Evolutionary conservation across 35 echinoderm and acorn worm genomes (phyloP).

Genomic region (Nesometra sesokonis): DNA sequence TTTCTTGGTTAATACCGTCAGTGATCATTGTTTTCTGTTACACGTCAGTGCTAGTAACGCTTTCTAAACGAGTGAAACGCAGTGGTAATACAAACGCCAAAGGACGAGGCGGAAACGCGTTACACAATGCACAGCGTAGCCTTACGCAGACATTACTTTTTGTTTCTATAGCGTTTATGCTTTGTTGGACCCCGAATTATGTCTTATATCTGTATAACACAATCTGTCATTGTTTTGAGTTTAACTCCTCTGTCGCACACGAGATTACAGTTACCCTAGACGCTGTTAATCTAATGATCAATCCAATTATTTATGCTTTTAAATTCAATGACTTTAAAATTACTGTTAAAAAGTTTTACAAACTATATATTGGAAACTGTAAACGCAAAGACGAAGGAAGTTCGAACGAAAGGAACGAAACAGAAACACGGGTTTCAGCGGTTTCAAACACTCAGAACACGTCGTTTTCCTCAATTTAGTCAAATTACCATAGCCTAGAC

Average conservation of each 20-base stretch:
- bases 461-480: no score
- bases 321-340: background rate
- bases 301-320: background rate
- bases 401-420: no score
- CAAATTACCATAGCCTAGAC: no score
- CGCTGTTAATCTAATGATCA: background rate
- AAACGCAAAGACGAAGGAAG: background rate
- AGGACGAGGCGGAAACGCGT: background rate
- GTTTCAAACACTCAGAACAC: no score
- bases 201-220: background rate
- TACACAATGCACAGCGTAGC: background rate
- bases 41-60: background rate
- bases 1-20: background rate
- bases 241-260: background rate
- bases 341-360: background rate
- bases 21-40: background rate
- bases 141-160: background rate
- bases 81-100: background rate
- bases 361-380: background rate
- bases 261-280: background rate
- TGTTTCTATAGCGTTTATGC: background rate
- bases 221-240: background rate
- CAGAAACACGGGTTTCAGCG: no score
- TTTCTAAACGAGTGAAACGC: background rate
- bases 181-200: background rate